Base-by-base conservation (phyloP, 2,113 vertebrate species). In the Ctenodactylus gundi region DNA sequence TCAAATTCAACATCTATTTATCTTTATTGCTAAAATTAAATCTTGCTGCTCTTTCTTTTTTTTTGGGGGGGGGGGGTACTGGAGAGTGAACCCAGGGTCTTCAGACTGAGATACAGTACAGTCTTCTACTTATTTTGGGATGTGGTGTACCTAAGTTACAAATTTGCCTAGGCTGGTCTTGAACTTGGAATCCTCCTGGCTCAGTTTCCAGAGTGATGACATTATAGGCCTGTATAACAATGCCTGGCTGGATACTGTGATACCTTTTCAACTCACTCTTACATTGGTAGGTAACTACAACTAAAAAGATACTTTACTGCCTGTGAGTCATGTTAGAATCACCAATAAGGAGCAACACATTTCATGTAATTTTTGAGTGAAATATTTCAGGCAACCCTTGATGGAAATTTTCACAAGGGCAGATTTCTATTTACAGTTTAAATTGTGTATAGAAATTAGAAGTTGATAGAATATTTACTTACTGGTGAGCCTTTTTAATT, bases 331-430 rank as follows among this genome's bases (percentile, higher is more conserved):
- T 11, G 0, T 39, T 18, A 58, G 21, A 70, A 44, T 82, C 64
- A 57, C 31, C 29, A 65, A 0, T 49, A 41, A 76, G 31, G 46
- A 72, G 31, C 60, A 3, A 31, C 14, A 23, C 46, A n/a, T 49
- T 23, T 4, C 7, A 60, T 36, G 31, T 25, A 21, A 23, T 0
- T 4, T 1, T 11, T 46, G 46, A 65, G 15, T 0, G 18, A 21
- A 81, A 0, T 2, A 60, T 67, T 14, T 83, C 34, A 67, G 41
- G 23, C 34, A 81, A 81, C 14, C 36, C 29, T 4, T 41, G 39
- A 49, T 36, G 12, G 34, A 73, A 25, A 80, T 75, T 58, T 84
- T 34, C 51, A 41, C 9, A 41, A 80, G 20, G 8, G 23, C 29
- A 9, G n/a, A 5, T 73, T 90, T 75, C 2, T 39, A 13, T 36